Conservation (phyloP, 2,888 invertebrate genomes). For the Scaptomyza cyrtandrae region DNA sequence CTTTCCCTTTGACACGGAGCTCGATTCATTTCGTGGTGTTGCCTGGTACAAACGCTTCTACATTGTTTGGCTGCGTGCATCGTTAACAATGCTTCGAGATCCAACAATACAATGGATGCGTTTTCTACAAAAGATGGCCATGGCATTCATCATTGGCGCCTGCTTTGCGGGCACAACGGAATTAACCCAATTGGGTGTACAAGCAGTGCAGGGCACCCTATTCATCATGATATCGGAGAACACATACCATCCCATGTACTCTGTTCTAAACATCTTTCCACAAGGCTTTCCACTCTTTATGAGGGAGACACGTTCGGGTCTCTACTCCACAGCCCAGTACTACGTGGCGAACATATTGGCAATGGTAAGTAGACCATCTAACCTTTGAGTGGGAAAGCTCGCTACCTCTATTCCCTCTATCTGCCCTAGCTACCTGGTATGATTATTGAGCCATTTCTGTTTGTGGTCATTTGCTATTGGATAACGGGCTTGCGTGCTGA, state of each 20-base stretch:
- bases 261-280: constrained; percentile 93
- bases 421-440: constrained; percentile 92
- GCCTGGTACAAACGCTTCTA: constrained; percentile 90
- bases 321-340: constrained; percentile 92
- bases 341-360: constrained; percentile 92
- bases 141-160: constrained; percentile 92
- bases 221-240: constrained; percentile 96
- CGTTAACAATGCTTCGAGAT: constrained; percentile 91
- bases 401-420: neutral
- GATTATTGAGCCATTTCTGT: constrained; percentile 92
- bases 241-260: constrained; percentile 96
- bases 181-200: constrained; percentile 92
- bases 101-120: constrained; percentile 91
- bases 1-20: constrained; percentile 82
- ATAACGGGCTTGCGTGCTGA: constrained; percentile 91
- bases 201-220: constrained; percentile 92
- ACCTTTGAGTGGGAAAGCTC: neutral
- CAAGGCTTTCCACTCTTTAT: constrained; percentile 91
- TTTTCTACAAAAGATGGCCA: constrained; percentile 91
- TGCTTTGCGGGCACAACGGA: constrained; percentile 92
- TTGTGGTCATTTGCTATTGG: constrained; percentile 93
- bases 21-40: constrained; percentile 86
- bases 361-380: constrained; percentile 87
- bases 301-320: constrained; percentile 92
- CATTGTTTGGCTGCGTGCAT: constrained; percentile 91